Base-by-base conservation (phyloP, 2,888 invertebrate species). In the Malthinus flaveolus region DNA sequence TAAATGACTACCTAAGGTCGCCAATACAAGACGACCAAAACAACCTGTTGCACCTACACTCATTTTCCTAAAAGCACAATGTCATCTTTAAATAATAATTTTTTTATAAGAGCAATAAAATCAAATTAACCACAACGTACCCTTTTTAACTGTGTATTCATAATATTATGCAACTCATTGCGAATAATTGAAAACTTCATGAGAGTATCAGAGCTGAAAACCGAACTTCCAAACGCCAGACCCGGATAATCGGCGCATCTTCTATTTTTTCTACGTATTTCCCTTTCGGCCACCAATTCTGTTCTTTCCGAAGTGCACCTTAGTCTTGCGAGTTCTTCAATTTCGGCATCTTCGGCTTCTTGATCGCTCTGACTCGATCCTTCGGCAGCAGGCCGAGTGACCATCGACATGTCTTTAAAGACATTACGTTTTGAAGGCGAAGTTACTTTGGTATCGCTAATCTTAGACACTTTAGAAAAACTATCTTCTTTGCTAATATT, bases 161-260 rank as follows among this genome's bases (percentile, higher is more conserved):
- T 93, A 79, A 97, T 95, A 83, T 97, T 97, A 84, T 96, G 95
- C 78, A 97, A 86, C 83, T 97, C 97, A 80, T 97, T 97, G 79
- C 90, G 89, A 78, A 97, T 97, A 69, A 97, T 90, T 79, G 91
- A 93, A 81, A 97, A 96, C 83, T 96, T 97, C 91, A 97, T 96
- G 88, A 97, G 90, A 7, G 97, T 96, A 77, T 95, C 96, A 56
- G 96, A 95, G 75, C 94, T 95, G 82, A 95, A 95, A 75, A 95
- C 91, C 64, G 94, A 94, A 68, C 91, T 89, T 49, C 93, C 94
- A 76, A 95, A 93, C 1, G 94, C 94, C 58, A 95, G 80, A 31
- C 95, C 95, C 0, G 95, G 95, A 81, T 95, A 95, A 77, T 95
- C 95, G 36, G 93, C 89, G 79, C 94, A 94, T 78, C 93, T 84